phyloP scores from a whole-genome alignment of 1,140 invertebrate species.

The Chrysopa pallens region DNA sequence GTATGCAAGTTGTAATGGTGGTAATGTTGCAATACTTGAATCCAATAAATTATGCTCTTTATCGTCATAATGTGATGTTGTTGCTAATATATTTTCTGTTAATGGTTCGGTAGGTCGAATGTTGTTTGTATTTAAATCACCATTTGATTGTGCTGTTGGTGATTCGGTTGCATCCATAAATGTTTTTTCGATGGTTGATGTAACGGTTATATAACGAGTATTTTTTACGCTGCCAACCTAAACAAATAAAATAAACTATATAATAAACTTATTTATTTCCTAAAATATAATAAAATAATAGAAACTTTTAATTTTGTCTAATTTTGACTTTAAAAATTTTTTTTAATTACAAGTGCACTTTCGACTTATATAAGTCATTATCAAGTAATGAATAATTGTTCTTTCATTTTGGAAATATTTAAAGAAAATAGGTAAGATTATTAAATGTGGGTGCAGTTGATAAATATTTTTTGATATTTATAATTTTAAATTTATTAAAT shows the following conservation, averaged over 20 bases:
- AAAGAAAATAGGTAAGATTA: no score
- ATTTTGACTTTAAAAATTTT: no score
- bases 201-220: constrained; percentile 68
- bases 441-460: no score
- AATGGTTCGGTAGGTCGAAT: constrained; percentile 49
- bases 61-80: constrained; percentile 44
- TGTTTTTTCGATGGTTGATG: constrained; percentile 59
- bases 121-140: constrained; percentile 13
- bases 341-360: no score
- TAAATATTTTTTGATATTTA: no score
- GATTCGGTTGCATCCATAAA: constrained; percentile 38
- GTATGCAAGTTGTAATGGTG: constrained; percentile 52
- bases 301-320: no score
- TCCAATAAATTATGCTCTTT: constrained; percentile 51
- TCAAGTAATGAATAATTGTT: no score
- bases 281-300: no score
- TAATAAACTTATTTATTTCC: no score
- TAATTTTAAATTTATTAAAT: no score
- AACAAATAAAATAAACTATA: not conserved
- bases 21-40: constrained; percentile 62
- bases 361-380: no score
- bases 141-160: constrained; percentile 13
- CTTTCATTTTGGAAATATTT: no score
- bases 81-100: constrained; percentile 71
- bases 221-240: constrained; percentile 73